These are phyloP conservation scores for Halocaridina rubra DNA, from an alignment of 2,888 invertebrate genomes.

Conservation along the genomic window DNA sequence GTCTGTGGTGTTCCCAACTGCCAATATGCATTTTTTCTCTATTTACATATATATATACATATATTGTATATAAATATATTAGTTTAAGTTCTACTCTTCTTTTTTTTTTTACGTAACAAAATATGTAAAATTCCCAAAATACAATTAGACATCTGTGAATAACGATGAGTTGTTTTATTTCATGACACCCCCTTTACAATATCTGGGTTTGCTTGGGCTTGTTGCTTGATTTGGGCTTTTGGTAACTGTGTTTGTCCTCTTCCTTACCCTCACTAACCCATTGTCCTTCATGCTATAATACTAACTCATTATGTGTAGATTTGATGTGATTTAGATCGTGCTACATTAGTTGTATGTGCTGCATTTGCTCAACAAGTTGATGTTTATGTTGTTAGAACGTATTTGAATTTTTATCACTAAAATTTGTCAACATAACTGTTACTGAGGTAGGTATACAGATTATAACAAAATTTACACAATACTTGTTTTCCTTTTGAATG, in stretches of 20 bases:
- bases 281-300: too few species aligned
- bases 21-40: conserved; percentile 32
- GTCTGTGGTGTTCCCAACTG: conserved; percentile 36
- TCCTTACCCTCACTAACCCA: background rate
- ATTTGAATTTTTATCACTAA: too few species aligned
- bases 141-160: conserved; percentile 36
- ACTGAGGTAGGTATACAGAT: too few species aligned
- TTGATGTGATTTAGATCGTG: too few species aligned
- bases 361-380: too few species aligned
- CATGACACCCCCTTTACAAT: background rate
- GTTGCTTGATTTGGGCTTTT: conserved; percentile 23
- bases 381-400: too few species aligned
- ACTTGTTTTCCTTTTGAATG: too few species aligned
- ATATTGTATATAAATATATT: conserved; percentile 21
- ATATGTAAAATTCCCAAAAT: conserved; percentile 40
- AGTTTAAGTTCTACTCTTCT: conserved; percentile 16
- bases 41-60: conserved; percentile 23
- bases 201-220: conserved; percentile 51
- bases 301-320: too few species aligned
- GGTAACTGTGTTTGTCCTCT: background rate
- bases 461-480: too few species aligned
- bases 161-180: conserved; percentile 47
- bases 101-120: too few species aligned
- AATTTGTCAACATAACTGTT: too few species aligned
- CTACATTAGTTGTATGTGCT: too few species aligned